Base-by-base conservation (phyloP, 2,888 invertebrate species). In the Nephrocerus scutellatus region DNA sequence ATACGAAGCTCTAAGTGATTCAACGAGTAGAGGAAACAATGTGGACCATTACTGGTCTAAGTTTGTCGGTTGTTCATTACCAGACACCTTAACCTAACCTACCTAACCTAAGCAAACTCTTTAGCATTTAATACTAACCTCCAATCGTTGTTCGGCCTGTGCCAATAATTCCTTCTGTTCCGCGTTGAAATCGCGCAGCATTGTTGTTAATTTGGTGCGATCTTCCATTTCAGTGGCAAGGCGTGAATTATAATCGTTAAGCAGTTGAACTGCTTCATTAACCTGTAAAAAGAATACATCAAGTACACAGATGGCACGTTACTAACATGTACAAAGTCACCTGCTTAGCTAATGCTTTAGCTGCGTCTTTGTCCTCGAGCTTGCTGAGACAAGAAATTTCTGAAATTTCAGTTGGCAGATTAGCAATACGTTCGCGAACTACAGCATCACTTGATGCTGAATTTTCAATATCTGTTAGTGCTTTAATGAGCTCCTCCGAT, bases 361-460 rank as follows among this genome's bases (percentile, higher is more conserved):
- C 89, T 10, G 83, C 79, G 52, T 83, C 82, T 62, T 84, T 83
- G 66, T 87, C 87, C 76, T 84, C 81, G 54, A 95, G 73, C 73
- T 91, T 91, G 50, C 82, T 76, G 41, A 96, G 76, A 57, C 86
- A 77, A 51, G 82, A 79, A 5, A 90, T 79, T 75, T 96, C 93
- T 0, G 93, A 93, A 4, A 96, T 91, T 72, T 93, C 92, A 32
- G 87, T 85, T 0, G 96, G 96, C 36, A 96, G 73, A 41, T 87
- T 89, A 0, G 95, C 92, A 52, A 96, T 96, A 60, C 85, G 80
- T 65, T 95, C 91, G 49, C 96, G 72, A 2, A 93, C 88, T 2
- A 80, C 79, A 47, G 92, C 95, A 73, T 96, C 96, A 55, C 91
- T 88, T 0, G 95, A 95, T 2, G 96, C 93, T 42, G 92, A 89